Base-by-base conservation (phyloP, 2,797 vertebrate species). In the Clangula hyemalis region DNA sequence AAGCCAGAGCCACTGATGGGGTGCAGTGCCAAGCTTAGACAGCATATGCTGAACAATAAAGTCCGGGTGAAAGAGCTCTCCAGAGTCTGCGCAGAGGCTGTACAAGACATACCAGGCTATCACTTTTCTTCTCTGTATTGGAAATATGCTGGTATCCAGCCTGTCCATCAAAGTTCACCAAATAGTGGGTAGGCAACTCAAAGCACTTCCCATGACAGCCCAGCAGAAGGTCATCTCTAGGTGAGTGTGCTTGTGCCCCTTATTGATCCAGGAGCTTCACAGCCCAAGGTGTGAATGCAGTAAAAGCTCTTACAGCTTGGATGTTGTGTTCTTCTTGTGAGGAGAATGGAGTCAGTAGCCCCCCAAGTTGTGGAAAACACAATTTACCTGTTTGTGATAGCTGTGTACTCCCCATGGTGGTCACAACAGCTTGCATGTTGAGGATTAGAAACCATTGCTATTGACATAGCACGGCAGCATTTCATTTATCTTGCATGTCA, bases 101-200 rank as follows among this genome's bases (percentile, higher is more conserved):
- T 77, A 39, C 22, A 78, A 69, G 49, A 20, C 47, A 47, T 0
- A 6, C 27, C 18, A 58, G 12, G 24, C 6, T 15, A 4, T 41
- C 13, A 13, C 57, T 88, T 58, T 38, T 60, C 13, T 77, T 74
- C 28, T 21, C 25, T 54, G 5, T 20, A 4, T 41, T 54, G 41
- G 24, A 24, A 69, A 36, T 4, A 0, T 10, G 5, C 1, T 47
- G 24, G 11, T 34, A 25, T 56, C 15, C 21, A 34, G 18, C 13
- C 30, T 51, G 30, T 62, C 30, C 41, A 14, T 57, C 39, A 54
- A 65, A 82, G 8, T 62, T 41, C 51, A 60, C 27, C 14, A 38
- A 60, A 38, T 32, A 34, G 17, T 4, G 2, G 14, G 7, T 10
- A 22, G 38, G 11, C 14, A 87, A 36, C 14, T 27, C 34, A 66